These are phyloP conservation scores for Papilio gigon DNA, from an alignment of 2,888 invertebrate genomes.

Conservation along the genomic window DNA sequence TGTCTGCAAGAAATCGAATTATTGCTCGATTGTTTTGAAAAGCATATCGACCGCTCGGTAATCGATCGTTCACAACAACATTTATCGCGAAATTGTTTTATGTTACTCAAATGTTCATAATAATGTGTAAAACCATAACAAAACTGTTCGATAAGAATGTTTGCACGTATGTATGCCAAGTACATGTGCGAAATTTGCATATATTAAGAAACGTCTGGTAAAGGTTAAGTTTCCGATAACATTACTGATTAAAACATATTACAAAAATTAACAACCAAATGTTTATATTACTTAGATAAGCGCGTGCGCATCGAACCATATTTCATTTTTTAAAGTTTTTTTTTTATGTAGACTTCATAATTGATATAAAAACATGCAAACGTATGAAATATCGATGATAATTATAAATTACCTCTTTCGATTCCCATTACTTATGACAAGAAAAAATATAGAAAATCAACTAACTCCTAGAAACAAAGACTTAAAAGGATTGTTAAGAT, in stretches of 20 bases:
- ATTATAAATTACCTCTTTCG: background rate
- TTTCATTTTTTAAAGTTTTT: background rate
- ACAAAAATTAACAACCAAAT: conserved; percentile 12
- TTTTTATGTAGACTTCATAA: background rate
- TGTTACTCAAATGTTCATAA: conserved; percentile 39
- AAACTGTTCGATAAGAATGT: conserved; percentile 37
- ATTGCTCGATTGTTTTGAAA: conserved; percentile 33
- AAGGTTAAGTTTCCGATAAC: conserved; percentile 33
- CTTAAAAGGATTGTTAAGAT: background rate
- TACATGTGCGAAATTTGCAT: conserved; percentile 20
- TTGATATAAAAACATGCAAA: background rate
- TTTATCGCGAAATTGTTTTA: conserved; percentile 48
- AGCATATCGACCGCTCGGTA: conserved; percentile 43
- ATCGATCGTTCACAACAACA: conserved; percentile 48
- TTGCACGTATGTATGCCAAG: conserved; percentile 14
- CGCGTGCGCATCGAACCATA: background rate
- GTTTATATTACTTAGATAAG: background rate
- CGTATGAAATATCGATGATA: background rate
- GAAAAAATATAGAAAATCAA: background rate
- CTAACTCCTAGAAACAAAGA: background rate
- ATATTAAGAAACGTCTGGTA: conserved; percentile 5
- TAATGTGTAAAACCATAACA: conserved; percentile 37
- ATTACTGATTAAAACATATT: conserved; percentile 18
- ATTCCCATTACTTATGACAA: background rate
- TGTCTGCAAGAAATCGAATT: conserved; percentile 23